phyloP scores from a whole-genome alignment of 1,140 invertebrate species.

The Antheraea mylitta region DNA sequence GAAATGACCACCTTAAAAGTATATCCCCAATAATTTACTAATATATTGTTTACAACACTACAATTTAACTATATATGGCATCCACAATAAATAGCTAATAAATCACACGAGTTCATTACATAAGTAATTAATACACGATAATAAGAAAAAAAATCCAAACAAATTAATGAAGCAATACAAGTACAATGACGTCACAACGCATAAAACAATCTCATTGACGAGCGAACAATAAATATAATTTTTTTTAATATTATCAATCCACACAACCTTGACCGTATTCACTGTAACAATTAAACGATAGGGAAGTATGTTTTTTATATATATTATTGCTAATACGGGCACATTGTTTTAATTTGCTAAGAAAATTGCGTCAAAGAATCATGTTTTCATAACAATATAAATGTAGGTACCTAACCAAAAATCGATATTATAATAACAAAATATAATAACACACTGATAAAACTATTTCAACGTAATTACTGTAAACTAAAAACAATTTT shows the following conservation, averaged over 20 bases:
- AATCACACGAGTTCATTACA: too few relatives aligned
- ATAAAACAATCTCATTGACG: background rate
- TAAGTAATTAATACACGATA: background rate
- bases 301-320: background rate
- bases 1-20: too few relatives aligned
- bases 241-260: background rate
- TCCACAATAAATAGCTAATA: too few relatives aligned
- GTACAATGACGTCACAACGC: slow-evolving; percentile 1
- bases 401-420: background rate
- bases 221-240: background rate
- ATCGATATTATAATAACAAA: background rate
- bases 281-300: background rate
- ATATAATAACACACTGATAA: too few relatives aligned
- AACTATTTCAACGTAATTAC: too few relatives aligned
- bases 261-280: background rate
- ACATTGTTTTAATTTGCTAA: background rate
- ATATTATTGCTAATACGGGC: background rate
- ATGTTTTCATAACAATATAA: background rate
- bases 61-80: too few relatives aligned
- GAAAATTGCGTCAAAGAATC: background rate
- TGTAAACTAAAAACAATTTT: too few relatives aligned
- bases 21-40: too few relatives aligned
- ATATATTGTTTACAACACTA: too few relatives aligned
- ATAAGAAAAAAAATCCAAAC: background rate
- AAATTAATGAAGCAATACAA: background rate